phyloP scores from a whole-genome alignment of 2,797 vertebrate species.

The Nyctalus aviator region DNA sequence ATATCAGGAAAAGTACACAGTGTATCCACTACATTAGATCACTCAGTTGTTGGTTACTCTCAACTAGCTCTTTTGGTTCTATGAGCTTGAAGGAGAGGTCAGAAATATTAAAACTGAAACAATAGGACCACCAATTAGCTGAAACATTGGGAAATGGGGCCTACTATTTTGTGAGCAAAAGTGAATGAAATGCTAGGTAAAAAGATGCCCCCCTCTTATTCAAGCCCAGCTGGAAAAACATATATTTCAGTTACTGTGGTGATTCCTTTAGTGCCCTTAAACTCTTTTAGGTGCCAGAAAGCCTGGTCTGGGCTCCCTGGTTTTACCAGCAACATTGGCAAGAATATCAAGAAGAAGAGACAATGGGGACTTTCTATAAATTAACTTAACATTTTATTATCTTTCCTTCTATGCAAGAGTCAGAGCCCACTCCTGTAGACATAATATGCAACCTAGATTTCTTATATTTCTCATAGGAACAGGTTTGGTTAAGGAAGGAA shows the following conservation, averaged over 20 bases:
- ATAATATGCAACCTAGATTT: slow-evolving; percentile 6
- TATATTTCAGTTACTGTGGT: not conserved
- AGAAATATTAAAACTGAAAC: not conserved
- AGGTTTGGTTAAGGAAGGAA: not conserved
- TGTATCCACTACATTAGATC: not conserved
- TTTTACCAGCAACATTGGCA: slow-evolving; percentile 25
- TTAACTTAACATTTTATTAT: not conserved
- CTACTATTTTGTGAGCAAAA: not conserved
- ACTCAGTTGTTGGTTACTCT: not conserved
- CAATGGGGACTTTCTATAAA: slow-evolving; percentile 10
- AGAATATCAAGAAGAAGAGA: slow-evolving; percentile 26
- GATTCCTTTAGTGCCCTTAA: slow-evolving; percentile 21
- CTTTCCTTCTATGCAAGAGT: not conserved
- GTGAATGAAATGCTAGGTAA: slow-evolving; percentile 4
- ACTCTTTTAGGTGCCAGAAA: slow-evolving; percentile 2
- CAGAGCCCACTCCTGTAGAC: not conserved
- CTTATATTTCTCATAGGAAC: not conserved
- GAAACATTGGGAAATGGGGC: not conserved
- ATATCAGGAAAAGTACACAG: not conserved
- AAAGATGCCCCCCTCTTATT: not conserved
- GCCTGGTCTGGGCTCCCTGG: not conserved
- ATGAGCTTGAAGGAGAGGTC: not conserved
- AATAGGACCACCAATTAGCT: not conserved
- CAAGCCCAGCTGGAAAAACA: not conserved
- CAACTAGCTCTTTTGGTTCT: not conserved